Percentiles rank a stretch among this genome's conserved stretches.
Conservation (phyloP, 2,113 vertebrate genomes). For the Globicephala melas region DNA sequence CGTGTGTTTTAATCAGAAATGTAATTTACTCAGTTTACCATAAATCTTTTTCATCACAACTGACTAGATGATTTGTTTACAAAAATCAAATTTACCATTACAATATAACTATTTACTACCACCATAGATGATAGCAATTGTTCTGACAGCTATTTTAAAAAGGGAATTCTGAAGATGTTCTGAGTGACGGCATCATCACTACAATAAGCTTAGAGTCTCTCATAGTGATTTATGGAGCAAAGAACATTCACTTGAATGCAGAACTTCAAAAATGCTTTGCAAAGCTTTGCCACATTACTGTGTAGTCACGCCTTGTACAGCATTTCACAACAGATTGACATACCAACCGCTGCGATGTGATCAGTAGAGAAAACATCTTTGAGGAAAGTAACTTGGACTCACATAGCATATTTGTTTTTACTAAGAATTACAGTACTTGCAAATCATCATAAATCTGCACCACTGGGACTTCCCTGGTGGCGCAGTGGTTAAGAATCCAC, state of each 20-base stretch:
- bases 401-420: not conserved
- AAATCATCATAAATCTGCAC: not conserved
- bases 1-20: not conserved
- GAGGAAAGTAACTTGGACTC: not conserved
- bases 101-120: not conserved
- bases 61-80: not conserved
- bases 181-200: not conserved
- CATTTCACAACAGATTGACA: not conserved
- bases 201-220: not conserved
- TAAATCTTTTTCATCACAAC: not conserved
- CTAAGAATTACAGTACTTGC: not conserved
- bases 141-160: not conserved
- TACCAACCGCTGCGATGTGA: not conserved
- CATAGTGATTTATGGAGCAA: not conserved
- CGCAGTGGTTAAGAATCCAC: too few species aligned
- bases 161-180: not conserved
- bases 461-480: not conserved
- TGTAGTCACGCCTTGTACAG: not conserved
- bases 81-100: not conserved
- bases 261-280: not conserved
- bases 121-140: not conserved
- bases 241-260: not conserved
- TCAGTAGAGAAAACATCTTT: not conserved
- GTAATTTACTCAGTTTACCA: not conserved
- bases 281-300: not conserved